A percentile compares a stretch with the other conserved stretches of the same genome.
These are phyloP conservation scores for Xyliphius kryptos DNA, from an alignment of 2,113 vertebrate genomes.

Conservation along the genomic window DNA sequence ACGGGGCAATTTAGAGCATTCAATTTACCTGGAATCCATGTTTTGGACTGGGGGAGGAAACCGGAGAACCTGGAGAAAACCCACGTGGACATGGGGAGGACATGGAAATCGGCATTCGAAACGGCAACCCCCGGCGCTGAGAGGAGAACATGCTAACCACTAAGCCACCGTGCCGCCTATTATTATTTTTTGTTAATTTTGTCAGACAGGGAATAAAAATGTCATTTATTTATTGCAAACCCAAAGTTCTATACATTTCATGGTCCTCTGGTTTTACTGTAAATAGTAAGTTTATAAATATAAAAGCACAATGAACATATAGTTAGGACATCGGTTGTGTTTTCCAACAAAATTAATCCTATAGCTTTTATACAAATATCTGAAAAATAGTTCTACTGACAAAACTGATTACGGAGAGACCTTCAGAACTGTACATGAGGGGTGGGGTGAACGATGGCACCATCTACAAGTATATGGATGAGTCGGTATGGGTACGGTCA, in stretches of 20 bases:
- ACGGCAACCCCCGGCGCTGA: too few species aligned
- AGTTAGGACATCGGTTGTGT: conserved; percentile 38
- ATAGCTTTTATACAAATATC: conserved; percentile 41
- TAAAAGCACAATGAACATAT: conserved; percentile 63
- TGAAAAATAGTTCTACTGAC: conserved; percentile 41
- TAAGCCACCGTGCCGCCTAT: too few species aligned
- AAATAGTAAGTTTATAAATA: conserved; percentile 71
- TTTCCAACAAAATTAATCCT: conserved; percentile 49
- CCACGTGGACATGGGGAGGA: too few species aligned
- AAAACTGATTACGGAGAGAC: conserved; percentile 33
- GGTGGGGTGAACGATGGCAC: conserved; percentile 8
- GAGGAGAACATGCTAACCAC: too few species aligned
- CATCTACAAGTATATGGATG: conserved; percentile 31
- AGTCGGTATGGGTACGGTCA: too few species aligned
- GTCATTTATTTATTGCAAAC: conserved; percentile 70
- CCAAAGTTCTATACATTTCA: conserved; percentile 62
- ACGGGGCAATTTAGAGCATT: too few species aligned
- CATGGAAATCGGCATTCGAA: too few species aligned
- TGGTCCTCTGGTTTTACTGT: too few species aligned
- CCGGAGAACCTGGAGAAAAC: too few species aligned
- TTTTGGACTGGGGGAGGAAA: too few species aligned
- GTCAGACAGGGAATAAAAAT: conserved; percentile 66
- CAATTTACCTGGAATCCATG: too few species aligned
- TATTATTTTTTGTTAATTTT: too few species aligned
- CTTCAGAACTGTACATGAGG: conserved; percentile 26